These are phyloP conservation scores for Trogon melanurus DNA, from an alignment of 2,113 vertebrate genomes.

Conservation along the genomic window DNA sequence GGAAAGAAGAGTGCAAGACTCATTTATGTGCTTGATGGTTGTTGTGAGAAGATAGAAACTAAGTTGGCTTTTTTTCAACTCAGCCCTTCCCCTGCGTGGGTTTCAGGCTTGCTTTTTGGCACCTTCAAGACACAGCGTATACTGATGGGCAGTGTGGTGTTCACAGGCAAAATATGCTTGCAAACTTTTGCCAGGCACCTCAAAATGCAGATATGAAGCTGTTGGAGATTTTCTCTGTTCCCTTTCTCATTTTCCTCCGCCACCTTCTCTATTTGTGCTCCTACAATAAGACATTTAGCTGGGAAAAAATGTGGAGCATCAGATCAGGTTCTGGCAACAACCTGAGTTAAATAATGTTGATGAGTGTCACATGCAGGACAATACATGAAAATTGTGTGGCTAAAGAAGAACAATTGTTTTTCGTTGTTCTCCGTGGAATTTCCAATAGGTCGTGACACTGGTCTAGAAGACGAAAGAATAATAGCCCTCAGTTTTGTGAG, in stretches of 20 bases:
- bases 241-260: neutral
- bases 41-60: slow-evolving; percentile 39
- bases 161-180: slow-evolving; percentile 20
- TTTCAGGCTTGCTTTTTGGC: slow-evolving; percentile 45
- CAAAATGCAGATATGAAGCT: neutral
- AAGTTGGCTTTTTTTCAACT: slow-evolving; percentile 23
- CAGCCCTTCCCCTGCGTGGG: slow-evolving; percentile 13
- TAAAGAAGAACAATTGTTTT: neutral
- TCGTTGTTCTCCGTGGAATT: neutral
- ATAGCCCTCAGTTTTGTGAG: neutral
- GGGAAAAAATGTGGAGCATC: neutral
- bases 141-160: slow-evolving; percentile 8
- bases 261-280: accelerated
- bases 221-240: neutral
- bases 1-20: slow-evolving; percentile 22
- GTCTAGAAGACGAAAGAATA: neutral
- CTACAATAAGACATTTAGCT: neutral
- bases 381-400: neutral
- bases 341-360: neutral
- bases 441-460: neutral
- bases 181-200: slow-evolving; percentile 13
- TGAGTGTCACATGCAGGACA: neutral
- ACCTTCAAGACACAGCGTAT: neutral
- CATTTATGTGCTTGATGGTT: slow-evolving; percentile 15
- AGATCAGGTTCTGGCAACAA: neutral